phyloP scores from a whole-genome alignment of 2,888 invertebrate species.

The Drosophila nigricruria region DNA sequence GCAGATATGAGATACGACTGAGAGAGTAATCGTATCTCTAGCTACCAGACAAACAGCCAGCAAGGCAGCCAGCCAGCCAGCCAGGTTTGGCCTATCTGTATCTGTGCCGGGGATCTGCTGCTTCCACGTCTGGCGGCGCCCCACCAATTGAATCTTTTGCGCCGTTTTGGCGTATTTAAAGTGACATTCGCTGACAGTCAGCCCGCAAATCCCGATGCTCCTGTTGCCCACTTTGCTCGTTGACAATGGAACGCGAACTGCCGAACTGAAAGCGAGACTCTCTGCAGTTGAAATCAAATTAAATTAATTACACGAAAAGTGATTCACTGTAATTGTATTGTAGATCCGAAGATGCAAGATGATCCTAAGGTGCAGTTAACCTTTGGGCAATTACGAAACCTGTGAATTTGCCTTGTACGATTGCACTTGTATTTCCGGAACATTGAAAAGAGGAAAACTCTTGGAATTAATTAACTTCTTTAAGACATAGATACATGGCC shows the following conservation, averaged over 20 bases:
- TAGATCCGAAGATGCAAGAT: constrained; percentile 32
- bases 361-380: constrained; percentile 23
- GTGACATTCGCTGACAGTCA: constrained; percentile 78
- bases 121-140: constrained; percentile 57
- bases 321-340: constrained; percentile 68
- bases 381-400: constrained; percentile 32
- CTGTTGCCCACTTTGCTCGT: constrained; percentile 7
- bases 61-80: neutral
- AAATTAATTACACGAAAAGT: constrained; percentile 70
- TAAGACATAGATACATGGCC: neutral
- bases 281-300: constrained; percentile 53
- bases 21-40: constrained; percentile 24
- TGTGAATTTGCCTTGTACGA: constrained; percentile 5
- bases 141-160: constrained; percentile 80
- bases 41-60: constrained; percentile 23
- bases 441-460: neutral
- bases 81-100: constrained; percentile 40
- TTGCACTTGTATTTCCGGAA: constrained; percentile 2
- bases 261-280: constrained; percentile 33
- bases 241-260: constrained; percentile 31
- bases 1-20: constrained; percentile 76
- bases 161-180: constrained; percentile 82
- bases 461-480: neutral
- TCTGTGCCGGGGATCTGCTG: constrained; percentile 42
- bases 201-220: constrained; percentile 39